A percentile compares a stretch with the other conserved stretches of the same genome.
Conservation (phyloP, 1,140 invertebrate species). For the Neodiprion virginianus region DNA sequence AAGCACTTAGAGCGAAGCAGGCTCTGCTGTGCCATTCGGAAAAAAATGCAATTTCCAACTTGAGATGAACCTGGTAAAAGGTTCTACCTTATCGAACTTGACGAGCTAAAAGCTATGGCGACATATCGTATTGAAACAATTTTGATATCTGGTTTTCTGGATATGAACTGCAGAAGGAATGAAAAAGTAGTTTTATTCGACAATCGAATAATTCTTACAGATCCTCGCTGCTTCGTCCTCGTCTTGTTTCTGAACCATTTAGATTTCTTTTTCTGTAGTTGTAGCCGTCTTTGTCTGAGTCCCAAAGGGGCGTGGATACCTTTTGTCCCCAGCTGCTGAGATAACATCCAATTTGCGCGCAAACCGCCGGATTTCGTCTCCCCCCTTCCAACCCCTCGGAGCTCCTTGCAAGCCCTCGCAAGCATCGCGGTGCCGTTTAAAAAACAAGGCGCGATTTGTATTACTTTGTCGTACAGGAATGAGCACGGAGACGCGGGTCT, state of each 20-base stretch:
- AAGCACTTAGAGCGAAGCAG: too few relatives aligned
- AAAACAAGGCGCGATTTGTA: conserved; percentile 22
- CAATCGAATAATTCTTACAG: background rate
- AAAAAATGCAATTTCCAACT: too few relatives aligned
- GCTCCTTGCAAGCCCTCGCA: conserved; percentile 13
- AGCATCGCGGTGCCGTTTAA: conserved; percentile 12
- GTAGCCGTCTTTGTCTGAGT: background rate
- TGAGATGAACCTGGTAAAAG: too few relatives aligned
- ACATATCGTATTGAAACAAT: background rate
- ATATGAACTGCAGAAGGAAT: background rate
- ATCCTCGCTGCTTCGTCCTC: background rate
- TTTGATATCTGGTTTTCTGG: background rate
- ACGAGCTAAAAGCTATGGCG: too few relatives aligned
- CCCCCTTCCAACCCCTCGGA: conserved; percentile 23
- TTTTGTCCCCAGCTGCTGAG: conserved; percentile 54
- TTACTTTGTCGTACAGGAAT: conserved; percentile 10
- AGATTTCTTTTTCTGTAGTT: background rate
- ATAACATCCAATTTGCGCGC: conserved; percentile 59
- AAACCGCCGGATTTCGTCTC: conserved; percentile 52
- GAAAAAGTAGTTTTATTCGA: background rate
- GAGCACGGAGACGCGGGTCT: background rate
- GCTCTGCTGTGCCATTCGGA: too few relatives aligned
- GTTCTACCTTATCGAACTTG: too few relatives aligned
- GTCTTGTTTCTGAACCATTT: background rate
- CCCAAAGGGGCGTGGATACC: conserved; percentile 4